Conservation (phyloP, 2,113 vertebrate species). For the Rhineura floridana region DNA sequence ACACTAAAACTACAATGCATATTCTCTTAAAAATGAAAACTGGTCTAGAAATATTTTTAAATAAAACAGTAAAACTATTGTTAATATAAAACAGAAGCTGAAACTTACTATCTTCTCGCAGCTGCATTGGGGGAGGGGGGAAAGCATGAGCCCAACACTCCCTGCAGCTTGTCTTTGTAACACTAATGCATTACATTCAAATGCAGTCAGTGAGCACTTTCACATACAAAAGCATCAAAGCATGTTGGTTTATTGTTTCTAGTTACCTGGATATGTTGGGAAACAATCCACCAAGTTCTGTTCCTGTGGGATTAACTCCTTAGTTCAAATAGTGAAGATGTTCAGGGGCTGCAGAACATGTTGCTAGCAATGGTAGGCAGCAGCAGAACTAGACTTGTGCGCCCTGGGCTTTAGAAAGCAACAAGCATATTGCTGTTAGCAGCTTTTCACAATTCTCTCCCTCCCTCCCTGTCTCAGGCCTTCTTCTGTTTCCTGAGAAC, state of each 20-base stretch:
- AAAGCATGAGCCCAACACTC: not conserved
- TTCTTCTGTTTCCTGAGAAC: not conserved
- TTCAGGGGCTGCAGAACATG: not conserved
- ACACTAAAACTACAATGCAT: not conserved
- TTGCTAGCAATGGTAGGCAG: not conserved
- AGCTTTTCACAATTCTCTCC: not conserved
- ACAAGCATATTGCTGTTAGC: no score
- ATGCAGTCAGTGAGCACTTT: no score
- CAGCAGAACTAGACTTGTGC: not conserved
- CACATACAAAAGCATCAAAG: not conserved
- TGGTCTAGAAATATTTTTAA: no score
- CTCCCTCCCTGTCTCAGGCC: no score
- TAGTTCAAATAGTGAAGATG: not conserved
- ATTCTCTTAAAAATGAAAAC: no score
- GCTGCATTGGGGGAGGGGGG: not conserved
- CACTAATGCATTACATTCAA: no score
- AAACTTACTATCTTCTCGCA: not conserved
- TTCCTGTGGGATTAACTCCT: not conserved
- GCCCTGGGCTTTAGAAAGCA: not conserved
- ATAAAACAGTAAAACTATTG: not conserved
- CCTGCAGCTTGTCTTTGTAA: not conserved
- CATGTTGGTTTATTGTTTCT: not conserved
- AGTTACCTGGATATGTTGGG: not conserved
- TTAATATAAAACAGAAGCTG: not conserved
- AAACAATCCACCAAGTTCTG: slow-evolving; percentile 9